These are phyloP conservation scores for Chrysochloris asiatica DNA, from an alignment of 2,113 vertebrate species.

Conservation along the genomic window DNA sequence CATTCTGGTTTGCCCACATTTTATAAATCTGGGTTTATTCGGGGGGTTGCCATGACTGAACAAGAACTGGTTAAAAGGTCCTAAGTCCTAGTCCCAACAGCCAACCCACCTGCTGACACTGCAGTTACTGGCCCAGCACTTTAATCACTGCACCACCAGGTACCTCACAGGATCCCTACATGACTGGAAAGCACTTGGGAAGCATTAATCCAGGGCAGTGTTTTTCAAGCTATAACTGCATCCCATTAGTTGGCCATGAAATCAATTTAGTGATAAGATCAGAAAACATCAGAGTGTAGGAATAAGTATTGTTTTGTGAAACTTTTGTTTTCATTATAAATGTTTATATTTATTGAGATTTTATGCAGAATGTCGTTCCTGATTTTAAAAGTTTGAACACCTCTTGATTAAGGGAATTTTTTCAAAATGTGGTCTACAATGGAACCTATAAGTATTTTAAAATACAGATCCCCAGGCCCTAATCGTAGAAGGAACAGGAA, in stretches of 20 bases:
- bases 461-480: background rate
- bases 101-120: too few relatives aligned
- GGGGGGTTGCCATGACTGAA: too few relatives aligned
- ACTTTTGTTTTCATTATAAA: slow-evolving; percentile 42
- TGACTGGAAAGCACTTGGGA: background rate
- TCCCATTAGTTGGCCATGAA: slow-evolving; percentile 10
- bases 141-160: too few relatives aligned
- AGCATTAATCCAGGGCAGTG: background rate
- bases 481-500: background rate
- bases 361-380: background rate
- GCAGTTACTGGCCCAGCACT: too few relatives aligned
- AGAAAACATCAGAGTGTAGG: background rate
- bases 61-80: too few relatives aligned
- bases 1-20: too few relatives aligned
- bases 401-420: background rate
- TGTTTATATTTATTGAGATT: background rate
- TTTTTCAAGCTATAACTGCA: background rate
- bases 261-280: background rate
- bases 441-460: background rate
- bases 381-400: background rate
- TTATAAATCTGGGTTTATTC: too few relatives aligned
- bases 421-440: slow-evolving; percentile 20
- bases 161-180: background rate
- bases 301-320: slow-evolving; percentile 17
- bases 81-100: too few relatives aligned